A percentile compares a stretch with the other conserved stretches of the same genome.
phyloP scores from a whole-genome alignment of 1,140 invertebrate genomes.

The Hylaeus volcanicus region DNA sequence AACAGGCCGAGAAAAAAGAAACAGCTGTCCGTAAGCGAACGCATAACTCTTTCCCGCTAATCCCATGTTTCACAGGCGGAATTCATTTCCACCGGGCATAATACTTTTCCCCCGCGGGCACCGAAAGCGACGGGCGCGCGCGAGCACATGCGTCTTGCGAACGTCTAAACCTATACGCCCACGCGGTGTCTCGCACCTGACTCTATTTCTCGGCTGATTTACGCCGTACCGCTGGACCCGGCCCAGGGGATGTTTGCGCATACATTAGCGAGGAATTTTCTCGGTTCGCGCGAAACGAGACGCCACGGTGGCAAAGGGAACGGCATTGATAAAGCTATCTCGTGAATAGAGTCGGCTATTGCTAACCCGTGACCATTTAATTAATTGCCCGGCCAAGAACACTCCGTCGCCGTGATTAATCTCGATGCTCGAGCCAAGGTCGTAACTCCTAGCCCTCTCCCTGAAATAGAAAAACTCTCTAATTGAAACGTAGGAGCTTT shows the following conservation, averaged over 20 bases:
- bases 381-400: conserved; percentile 43
- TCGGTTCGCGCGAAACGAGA: conserved; percentile 27
- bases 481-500: conserved; percentile 41
- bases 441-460: not conserved
- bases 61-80: not conserved
- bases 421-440: conserved; percentile 12
- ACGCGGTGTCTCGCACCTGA: conserved; percentile 43
- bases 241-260: conserved; percentile 31
- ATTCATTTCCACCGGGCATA: conserved; percentile 28
- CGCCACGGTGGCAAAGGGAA: conserved; percentile 32
- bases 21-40: conserved; percentile 19
- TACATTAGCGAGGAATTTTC: conserved; percentile 46
- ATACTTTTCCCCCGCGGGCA: not conserved
- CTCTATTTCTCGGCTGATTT: conserved; percentile 50
- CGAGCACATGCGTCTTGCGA: not conserved
- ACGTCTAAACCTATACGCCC: conserved; percentile 25
- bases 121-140: not conserved
- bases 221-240: not conserved
- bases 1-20: not conserved
- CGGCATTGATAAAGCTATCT: conserved; percentile 51
- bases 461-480: conserved; percentile 37
- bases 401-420: conserved; percentile 34
- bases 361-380: conserved; percentile 47
- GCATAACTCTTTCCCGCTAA: conserved; percentile 12
- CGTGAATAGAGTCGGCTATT: conserved; percentile 41